Percentiles rank a stretch among this genome's conserved stretches.
phyloP scores from a whole-genome alignment of 2,113 vertebrate genomes.

The Pithys albifrons region DNA sequence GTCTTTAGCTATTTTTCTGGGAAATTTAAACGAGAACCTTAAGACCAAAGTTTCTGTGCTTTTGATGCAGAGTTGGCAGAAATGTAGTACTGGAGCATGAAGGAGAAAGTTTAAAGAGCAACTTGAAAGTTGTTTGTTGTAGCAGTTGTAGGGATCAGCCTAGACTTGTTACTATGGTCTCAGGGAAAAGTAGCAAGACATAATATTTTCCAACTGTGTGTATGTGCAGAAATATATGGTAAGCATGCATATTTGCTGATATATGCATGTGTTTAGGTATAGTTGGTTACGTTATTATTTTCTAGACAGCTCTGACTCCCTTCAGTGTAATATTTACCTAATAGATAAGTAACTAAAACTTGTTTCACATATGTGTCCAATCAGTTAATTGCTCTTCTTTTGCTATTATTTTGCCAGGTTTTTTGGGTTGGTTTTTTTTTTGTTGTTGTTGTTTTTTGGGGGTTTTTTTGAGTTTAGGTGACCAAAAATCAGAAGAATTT shows the following conservation, averaged over 20 bases:
- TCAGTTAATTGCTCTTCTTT: not conserved
- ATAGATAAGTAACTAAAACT: not conserved
- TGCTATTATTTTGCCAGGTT: not conserved
- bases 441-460: not conserved
- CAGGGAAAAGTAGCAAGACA: not conserved
- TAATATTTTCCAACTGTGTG: not conserved
- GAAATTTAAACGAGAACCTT: not conserved
- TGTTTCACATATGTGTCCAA: not conserved
- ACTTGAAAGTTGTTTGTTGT: not conserved
- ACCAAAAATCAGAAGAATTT: not conserved
- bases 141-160: accelerated
- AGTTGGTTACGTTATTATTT: not conserved
- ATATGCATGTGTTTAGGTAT: not conserved
- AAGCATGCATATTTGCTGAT: not conserved
- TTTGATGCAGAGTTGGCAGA: not conserved
- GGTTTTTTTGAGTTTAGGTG: not conserved
- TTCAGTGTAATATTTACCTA: not conserved
- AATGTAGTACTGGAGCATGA: not conserved
- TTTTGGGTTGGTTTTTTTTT: not conserved
- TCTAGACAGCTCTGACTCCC: not conserved
- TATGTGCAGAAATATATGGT: not conserved
- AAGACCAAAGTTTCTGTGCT: not conserved
- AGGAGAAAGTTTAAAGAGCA: not conserved
- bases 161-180: not conserved
- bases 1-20: not conserved